A percentile compares a stretch with the other conserved stretches of the same genome.
Evolutionary conservation across 2,113 vertebrate genomes (phyloP).

Genomic region (Hyperoodon ampullatus): DNA sequence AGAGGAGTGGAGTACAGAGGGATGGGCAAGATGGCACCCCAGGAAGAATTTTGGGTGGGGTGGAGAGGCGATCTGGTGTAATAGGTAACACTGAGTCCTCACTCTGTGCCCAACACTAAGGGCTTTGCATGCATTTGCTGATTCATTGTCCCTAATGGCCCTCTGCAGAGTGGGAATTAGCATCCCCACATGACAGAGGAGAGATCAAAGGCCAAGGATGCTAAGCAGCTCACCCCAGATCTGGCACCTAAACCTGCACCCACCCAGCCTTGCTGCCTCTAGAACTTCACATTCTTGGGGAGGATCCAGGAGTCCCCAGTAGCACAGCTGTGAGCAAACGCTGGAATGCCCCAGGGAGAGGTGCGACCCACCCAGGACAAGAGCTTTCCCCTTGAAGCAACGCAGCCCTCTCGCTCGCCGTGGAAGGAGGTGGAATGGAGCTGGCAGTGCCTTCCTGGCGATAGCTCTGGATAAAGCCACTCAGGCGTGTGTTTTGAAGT

Average conservation of each 20-base stretch:
- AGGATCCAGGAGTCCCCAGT: background rate
- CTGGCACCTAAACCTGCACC: background rate
- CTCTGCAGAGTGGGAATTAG: background rate
- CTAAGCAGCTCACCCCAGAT: too few relatives aligned
- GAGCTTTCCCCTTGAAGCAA: background rate
- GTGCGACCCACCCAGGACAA: background rate
- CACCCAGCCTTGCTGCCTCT: background rate
- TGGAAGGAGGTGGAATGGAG: background rate
- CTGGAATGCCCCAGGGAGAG: background rate
- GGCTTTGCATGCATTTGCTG: background rate
- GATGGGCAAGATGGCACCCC: background rate
- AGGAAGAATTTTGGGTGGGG: background rate
- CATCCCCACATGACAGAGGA: background rate
- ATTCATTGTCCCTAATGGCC: background rate
- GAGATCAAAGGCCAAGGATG: background rate
- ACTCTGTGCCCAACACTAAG: background rate
- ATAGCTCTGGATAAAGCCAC: background rate
- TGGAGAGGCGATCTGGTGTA: background rate
- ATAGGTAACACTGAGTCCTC: background rate
- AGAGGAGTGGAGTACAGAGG: background rate
- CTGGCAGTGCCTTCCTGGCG: background rate
- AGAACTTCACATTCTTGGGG: background rate
- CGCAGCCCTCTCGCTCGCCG: rapidly evolving
- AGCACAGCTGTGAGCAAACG: background rate
- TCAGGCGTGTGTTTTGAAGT: background rate